Evolutionary conservation across 2,113 vertebrate species (phyloP).

Genomic region (Phalacrocorax brasilianus): DNA sequence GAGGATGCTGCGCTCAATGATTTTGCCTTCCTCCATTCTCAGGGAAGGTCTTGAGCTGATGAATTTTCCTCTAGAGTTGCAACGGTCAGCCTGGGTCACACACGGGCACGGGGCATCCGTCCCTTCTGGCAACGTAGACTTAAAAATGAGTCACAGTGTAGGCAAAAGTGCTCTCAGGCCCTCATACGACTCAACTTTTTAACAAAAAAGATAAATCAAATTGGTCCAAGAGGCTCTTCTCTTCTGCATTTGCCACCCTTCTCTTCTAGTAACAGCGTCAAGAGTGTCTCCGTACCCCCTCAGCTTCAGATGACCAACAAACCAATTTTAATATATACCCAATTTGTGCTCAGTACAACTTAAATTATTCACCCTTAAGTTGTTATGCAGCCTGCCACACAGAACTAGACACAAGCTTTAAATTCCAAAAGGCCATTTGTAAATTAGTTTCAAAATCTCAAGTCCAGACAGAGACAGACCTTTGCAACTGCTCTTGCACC

Average conservation of each 20-base stretch:
- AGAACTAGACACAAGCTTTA: not conserved
- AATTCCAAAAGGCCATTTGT: not conserved
- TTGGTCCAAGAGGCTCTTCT: not conserved
- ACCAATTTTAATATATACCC: not conserved
- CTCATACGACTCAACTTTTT: not conserved
- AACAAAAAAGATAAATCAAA: not conserved
- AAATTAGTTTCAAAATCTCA: not conserved
- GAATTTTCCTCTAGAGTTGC: not conserved
- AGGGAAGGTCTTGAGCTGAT: not conserved
- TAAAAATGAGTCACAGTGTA: not conserved
- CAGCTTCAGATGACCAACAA: not conserved
- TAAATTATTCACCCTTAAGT: not conserved
- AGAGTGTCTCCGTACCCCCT: not conserved
- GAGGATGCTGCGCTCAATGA: not conserved
- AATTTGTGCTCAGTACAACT: not conserved
- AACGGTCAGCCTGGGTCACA: not conserved
- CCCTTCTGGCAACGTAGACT: not conserved
- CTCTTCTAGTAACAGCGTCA: not conserved
- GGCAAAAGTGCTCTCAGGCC: not conserved
- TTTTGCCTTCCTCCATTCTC: not conserved
- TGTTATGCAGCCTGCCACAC: not conserved
- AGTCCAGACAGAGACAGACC: not conserved
- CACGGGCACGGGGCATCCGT: accelerated
- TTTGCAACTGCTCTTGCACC: not conserved
- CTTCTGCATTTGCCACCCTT: not conserved